A percentile compares a stretch with the other conserved stretches of the same genome.
Conservation (phyloP, 35 echinoderm and acorn worm genomes). For the Acanthaster planci region DNA sequence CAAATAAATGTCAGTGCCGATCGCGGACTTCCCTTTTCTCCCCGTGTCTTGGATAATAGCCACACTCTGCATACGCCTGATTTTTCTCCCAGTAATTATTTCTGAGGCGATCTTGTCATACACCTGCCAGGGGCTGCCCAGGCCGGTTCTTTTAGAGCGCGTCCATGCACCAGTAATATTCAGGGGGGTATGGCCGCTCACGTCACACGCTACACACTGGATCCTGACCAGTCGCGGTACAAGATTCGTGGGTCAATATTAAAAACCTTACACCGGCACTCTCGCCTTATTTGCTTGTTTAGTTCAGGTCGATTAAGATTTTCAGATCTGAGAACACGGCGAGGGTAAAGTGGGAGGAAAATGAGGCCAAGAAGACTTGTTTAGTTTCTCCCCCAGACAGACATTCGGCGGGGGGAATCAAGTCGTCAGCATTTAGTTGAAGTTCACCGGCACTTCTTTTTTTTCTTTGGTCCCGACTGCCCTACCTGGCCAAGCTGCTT, state of each 20-base stretch:
- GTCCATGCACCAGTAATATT: constrained; percentile 4
- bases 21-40: not conserved
- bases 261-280: constrained; percentile 18
- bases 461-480: not conserved
- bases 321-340: constrained; percentile 40
- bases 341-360: not conserved
- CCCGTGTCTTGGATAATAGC: constrained; percentile 5
- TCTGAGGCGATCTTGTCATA: not conserved
- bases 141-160: not conserved
- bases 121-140: not conserved
- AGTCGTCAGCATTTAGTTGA: not conserved
- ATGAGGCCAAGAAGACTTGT: too few species aligned
- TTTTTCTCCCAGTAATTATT: not conserved
- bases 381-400: not conserved
- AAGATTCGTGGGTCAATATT: constrained; percentile 1
- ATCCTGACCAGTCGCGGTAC: constrained; percentile 2
- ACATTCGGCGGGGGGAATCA: not conserved
- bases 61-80: not conserved
- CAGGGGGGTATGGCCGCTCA: constrained; percentile 10
- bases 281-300: constrained; percentile 72
- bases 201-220: not conserved
- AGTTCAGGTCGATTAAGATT: constrained; percentile 66
- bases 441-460: not conserved
- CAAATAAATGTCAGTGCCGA: constrained; percentile 26
- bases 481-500: not conserved